phyloP scores from a whole-genome alignment of 2,113 vertebrate genomes.

The Sinocyclocheilus maitianheensis region DNA sequence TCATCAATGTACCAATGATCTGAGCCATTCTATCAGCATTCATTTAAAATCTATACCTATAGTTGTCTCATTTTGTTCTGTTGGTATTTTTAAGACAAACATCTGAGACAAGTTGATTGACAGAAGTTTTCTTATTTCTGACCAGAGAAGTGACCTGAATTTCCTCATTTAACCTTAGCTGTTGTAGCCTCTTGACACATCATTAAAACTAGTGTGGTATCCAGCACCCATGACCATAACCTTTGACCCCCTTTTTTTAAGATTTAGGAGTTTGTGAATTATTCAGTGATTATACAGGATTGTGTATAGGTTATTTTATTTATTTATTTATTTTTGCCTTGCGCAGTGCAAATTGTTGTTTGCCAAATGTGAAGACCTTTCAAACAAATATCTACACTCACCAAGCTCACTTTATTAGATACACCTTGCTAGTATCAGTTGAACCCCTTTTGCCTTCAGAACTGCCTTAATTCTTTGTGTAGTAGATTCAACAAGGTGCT shows the following conservation, averaged over 20 bases:
- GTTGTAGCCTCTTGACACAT: neutral
- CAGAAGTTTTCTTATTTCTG: neutral
- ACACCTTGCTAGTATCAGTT: too few relatives aligned
- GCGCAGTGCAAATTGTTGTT: too few relatives aligned
- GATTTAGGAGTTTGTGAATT: neutral
- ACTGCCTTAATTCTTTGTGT: too few relatives aligned
- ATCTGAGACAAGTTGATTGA: neutral
- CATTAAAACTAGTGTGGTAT: constrained; percentile 3
- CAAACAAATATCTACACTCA: too few relatives aligned
- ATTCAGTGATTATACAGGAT: neutral
- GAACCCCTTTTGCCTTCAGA: too few relatives aligned
- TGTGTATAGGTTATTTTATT: neutral
- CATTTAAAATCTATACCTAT: neutral
- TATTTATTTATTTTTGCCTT: too few relatives aligned
- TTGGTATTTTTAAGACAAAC: neutral
- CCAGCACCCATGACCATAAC: neutral
- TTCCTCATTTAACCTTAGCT: neutral
- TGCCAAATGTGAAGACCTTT: too few relatives aligned
- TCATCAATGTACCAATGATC: neutral
- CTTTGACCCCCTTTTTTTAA: neutral
- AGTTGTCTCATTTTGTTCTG: neutral
- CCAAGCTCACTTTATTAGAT: too few relatives aligned
- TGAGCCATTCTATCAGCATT: neutral
- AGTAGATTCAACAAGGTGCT: too few relatives aligned
- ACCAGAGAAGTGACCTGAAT: neutral